Base-by-base conservation (phyloP, 2,888 invertebrate species). In the Heliconius cydno region DNA sequence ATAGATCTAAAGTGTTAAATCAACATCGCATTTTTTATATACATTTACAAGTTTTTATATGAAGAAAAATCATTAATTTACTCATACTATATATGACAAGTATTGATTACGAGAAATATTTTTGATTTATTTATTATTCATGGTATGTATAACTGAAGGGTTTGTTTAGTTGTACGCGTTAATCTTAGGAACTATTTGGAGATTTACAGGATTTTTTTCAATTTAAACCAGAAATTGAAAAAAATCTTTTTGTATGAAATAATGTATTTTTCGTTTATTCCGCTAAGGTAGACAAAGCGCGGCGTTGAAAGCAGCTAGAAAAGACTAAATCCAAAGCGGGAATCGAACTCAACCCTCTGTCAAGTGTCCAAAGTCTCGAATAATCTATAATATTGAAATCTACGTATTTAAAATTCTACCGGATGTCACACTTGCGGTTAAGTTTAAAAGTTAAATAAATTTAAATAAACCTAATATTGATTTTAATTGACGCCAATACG, bases 351-450 rank as follows among this genome's bases (percentile, higher is more conserved):
- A 13, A 63, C 25, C 63, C 6, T 25, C 63, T 12, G 25, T n/a
- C 63, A n/a, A 63, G 63, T 63, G 25, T 25, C n/a, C 63, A 25
- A 63, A 63, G 25, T 63, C 25, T 25, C 13, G 1, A 22, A 60
- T 12, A 60, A 28, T 28, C 13, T 28, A 28, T 12, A 13, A 25
- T 65, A 65, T 65, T 65, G 1, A 25, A 65, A 65, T 25, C n/a
- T 63, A 63, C 60, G n/a, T 63, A 25, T 63, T 63, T 60, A 60
- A 65, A 65, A 65, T 28, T 65, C 25, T 25, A 65, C 28, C 63
- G 63, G 63, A 63, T 25, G 63, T 65, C 25, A 25, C 63, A 13
- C 28, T 65, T 0, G 63, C 25, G 63, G 63, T 28, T 25, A 25
- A 25, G 63, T 65, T 65, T 25, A 65, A 28, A 13, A 13, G 25